Conservation (phyloP, 2,113 vertebrate species). For the Gopherus evgoodei region DNA sequence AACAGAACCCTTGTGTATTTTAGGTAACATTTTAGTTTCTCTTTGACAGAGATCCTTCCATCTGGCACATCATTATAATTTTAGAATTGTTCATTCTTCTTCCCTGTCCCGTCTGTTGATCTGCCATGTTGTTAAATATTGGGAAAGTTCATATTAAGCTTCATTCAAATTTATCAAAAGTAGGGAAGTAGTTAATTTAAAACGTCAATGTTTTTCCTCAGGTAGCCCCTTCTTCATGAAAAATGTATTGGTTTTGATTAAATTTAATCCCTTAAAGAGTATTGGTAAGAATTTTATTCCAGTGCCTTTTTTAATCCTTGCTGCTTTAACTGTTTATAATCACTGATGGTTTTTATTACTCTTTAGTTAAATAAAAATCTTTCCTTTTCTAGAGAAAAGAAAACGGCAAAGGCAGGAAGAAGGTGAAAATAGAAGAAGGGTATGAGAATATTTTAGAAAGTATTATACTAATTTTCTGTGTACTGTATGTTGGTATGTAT, state of each 20-base stretch:
- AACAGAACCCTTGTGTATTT: background rate
- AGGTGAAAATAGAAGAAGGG: slow-evolving; percentile 87
- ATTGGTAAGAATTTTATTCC: background rate
- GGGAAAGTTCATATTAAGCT: background rate
- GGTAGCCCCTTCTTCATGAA: background rate
- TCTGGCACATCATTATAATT: background rate
- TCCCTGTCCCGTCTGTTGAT: background rate
- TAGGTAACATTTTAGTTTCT: background rate
- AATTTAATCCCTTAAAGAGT: background rate
- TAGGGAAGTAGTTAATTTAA: background rate
- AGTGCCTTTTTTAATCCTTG: background rate
- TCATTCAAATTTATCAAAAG: background rate
- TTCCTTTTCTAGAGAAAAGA: slow-evolving; percentile 87
- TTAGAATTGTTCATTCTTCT: background rate
- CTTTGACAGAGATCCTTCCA: background rate
- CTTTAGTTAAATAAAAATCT: background rate
- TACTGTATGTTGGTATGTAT: background rate
- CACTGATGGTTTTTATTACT: background rate
- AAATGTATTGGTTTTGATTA: background rate
- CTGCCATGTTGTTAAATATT: background rate
- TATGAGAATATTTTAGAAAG: slow-evolving; percentile 65
- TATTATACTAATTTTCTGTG: background rate
- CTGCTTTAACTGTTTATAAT: background rate
- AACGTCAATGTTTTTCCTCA: background rate
- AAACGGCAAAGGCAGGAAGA: slow-evolving; percentile 90